Base-by-base conservation (phyloP, 2,113 vertebrate genomes). In the Rhegmatorhina hoffmannsi region DNA sequence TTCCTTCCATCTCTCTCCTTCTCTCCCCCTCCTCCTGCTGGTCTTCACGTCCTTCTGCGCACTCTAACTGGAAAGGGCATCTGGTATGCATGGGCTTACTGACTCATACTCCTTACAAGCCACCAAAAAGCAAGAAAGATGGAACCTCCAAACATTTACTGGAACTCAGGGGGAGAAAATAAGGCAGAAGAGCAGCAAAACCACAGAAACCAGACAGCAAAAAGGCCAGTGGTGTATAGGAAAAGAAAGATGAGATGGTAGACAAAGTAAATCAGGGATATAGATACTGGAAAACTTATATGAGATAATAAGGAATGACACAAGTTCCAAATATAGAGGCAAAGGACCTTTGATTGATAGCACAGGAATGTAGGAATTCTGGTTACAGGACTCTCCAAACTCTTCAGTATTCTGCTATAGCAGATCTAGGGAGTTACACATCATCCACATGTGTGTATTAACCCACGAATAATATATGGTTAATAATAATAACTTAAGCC, bases 201-300 rank as follows among this genome's bases (percentile, higher is more conserved):
- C 3, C n/a, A 82, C 6, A 68, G 29, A 34, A 77, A 84, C 2
- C 21, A 62, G n/a, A 63, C 9, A 84, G 36, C 4, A 60, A 44
- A 49, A 93, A 29, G 17, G 11, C 29, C 43, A 43, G 21, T 3
- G 11, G 40, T 60, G 36, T 69, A 87, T 9, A 11, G 46, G 60
- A 84, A 74, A 52, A 66, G 20, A 81, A 89, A 52, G 49, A 55
- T 21, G n/a, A 87, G 26, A 43, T 43, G 17, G 31, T 3, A 81
- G 36, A 89, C 14, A 59, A 76, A 50, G 55, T 46, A 40, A 58
- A 52, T 21, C 0, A 1, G 8, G 4, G 13, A 4, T n/a, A 47
- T 1, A 47, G 19, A 31, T 17, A 74, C 1, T 28, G 15, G 14
- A 62, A 75, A 56, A 50, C 5, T 2, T 28, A 21, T 1, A 4